These are phyloP conservation scores for Prunella fulvescens DNA, from an alignment of 2,113 vertebrate genomes.

Conservation along the genomic window DNA sequence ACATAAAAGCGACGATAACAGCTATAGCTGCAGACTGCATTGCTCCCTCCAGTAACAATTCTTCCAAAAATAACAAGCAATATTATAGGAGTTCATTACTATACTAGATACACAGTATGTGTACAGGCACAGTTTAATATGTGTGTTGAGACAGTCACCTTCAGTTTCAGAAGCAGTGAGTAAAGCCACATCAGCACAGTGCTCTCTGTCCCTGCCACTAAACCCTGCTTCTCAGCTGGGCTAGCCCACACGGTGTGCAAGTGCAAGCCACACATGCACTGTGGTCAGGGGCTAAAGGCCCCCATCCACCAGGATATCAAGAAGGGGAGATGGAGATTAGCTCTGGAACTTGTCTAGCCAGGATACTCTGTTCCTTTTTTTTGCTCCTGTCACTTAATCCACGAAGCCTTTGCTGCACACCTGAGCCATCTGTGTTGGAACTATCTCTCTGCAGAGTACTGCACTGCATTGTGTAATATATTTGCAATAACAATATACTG, in stretches of 20 bases:
- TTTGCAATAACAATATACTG: neutral
- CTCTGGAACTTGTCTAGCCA: neutral
- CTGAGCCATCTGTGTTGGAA: neutral
- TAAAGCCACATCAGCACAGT: neutral
- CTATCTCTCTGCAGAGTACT: neutral
- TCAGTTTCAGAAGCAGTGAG: neutral
- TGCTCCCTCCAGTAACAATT: conserved; percentile 14
- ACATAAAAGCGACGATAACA: neutral
- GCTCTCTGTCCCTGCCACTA: neutral
- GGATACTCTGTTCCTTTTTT: neutral
- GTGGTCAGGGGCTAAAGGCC: neutral
- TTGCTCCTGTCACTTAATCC: neutral
- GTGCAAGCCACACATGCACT: neutral
- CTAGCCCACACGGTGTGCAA: neutral
- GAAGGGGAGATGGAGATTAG: neutral
- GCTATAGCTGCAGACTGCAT: neutral
- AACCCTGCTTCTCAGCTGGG: neutral
- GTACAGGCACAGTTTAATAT: neutral
- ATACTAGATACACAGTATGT: neutral
- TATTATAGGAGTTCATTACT: neutral
- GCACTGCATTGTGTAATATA: neutral
- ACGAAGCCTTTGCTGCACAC: neutral
- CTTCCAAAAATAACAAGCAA: neutral
- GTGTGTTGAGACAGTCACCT: neutral
- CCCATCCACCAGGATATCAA: too few species aligned